Evolutionary conservation across 2,888 invertebrate genomes (phyloP).

Genomic region (Zootermopsis nevadensis): DNA sequence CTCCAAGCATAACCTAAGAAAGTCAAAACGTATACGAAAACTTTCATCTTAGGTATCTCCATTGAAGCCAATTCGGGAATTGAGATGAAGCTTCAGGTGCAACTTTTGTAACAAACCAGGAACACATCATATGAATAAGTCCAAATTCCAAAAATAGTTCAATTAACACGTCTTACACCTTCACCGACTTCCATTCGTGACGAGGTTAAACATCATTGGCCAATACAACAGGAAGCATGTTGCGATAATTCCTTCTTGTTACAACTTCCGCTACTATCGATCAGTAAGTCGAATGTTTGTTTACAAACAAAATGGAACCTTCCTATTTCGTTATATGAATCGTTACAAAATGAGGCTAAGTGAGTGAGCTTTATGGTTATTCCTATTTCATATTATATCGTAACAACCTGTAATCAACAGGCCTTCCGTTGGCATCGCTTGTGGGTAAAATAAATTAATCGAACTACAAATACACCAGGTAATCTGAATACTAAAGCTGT

Average conservation of each 20-base stretch:
- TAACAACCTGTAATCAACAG: too few relatives aligned
- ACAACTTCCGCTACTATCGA: not conserved
- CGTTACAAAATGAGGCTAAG: too few relatives aligned
- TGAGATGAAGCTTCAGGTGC: not conserved
- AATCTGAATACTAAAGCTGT: too few relatives aligned
- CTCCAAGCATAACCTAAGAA: constrained; percentile 84
- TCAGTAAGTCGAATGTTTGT: not conserved
- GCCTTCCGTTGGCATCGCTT: too few relatives aligned
- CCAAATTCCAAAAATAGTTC: constrained; percentile 1
- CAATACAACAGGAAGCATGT: not conserved
- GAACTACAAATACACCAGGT: too few relatives aligned
- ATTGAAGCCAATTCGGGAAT: constrained; percentile 63
- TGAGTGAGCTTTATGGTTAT: too few relatives aligned
- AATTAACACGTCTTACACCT: not conserved
- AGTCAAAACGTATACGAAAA: constrained; percentile 78
- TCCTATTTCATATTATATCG: too few relatives aligned
- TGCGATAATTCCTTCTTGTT: not conserved
- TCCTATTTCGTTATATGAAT: too few relatives aligned
- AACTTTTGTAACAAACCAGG: not conserved
- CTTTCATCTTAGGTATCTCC: constrained; percentile 81
- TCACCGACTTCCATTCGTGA: not conserved
- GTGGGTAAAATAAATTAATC: too few relatives aligned
- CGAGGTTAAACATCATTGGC: not conserved
- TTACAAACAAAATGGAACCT: not conserved
- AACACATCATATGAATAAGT: not conserved